Conservation (phyloP, 2,113 vertebrate species). For the Cacatua alba region DNA sequence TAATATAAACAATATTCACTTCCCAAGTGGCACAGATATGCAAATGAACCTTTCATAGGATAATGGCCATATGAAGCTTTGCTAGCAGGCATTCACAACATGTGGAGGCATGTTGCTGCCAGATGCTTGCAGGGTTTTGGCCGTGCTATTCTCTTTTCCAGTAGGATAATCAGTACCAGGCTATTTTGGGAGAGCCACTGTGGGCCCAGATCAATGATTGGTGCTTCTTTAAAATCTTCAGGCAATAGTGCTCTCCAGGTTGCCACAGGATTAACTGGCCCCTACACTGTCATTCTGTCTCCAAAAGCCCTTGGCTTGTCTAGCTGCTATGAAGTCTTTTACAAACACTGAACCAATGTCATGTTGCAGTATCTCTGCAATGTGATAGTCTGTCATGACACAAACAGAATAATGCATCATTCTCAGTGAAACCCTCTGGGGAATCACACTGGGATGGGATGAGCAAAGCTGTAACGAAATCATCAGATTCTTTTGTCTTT, state of each 20-base stretch:
- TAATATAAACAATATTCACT: constrained; percentile 34
- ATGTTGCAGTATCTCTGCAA: background rate
- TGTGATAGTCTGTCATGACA: background rate
- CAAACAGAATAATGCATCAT: background rate
- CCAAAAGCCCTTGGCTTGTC: background rate
- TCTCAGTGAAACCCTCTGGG: background rate
- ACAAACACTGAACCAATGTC: background rate
- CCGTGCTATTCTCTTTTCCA: constrained; percentile 27
- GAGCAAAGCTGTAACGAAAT: background rate
- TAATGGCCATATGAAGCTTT: constrained; percentile 44
- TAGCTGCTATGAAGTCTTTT: background rate
- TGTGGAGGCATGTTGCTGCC: constrained; percentile 38
- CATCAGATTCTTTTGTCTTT: background rate
- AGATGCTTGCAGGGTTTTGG: constrained; percentile 60
- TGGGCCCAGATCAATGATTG: background rate
- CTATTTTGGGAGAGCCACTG: constrained; percentile 41
- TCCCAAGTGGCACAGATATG: constrained; percentile 55
- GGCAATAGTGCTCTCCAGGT: background rate
- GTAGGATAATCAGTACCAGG: constrained; percentile 37
- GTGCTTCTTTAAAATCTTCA: constrained; percentile 8
- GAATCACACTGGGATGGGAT: background rate
- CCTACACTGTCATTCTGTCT: background rate
- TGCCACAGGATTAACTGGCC: constrained; percentile 12
- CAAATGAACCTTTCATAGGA: constrained; percentile 44
- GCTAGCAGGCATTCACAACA: constrained; percentile 36